phyloP scores from a whole-genome alignment of 1,140 invertebrate species.

The Coelopa frigida region DNA sequence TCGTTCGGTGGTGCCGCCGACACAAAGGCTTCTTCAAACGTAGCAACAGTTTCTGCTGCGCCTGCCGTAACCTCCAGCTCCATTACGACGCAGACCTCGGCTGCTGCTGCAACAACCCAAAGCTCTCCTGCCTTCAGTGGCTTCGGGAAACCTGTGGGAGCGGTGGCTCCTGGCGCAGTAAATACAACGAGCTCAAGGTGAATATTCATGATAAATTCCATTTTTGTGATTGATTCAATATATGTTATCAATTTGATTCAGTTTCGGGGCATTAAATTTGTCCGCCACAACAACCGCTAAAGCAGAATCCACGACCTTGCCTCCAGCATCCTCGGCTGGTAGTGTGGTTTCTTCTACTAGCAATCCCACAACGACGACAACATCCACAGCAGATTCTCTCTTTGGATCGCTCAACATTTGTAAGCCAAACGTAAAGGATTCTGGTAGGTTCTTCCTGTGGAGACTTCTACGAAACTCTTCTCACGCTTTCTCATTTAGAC shows the following conservation, averaged over 20 bases:
- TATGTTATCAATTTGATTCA: neutral
- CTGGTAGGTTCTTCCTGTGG: too few relatives aligned
- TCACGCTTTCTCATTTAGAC: neutral
- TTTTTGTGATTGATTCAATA: neutral
- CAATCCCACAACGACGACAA: neutral
- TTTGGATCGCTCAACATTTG: slow-evolving; percentile 15
- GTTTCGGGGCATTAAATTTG: neutral
- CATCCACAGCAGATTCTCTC: slow-evolving; percentile 7
- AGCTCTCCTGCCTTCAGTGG: neutral
- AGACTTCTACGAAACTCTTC: too few relatives aligned
- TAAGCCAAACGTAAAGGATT: slow-evolving; percentile 12
- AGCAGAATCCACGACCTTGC: too few relatives aligned
- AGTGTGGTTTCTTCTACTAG: too few relatives aligned
- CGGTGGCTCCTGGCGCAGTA: neutral
- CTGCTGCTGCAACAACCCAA: too few relatives aligned
- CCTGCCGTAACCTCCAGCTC: too few relatives aligned
- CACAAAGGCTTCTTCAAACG: too few relatives aligned
- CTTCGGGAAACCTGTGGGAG: neutral
- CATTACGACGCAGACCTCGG: too few relatives aligned
- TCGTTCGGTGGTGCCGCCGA: too few relatives aligned
- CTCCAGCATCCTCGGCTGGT: slow-evolving; percentile 5
- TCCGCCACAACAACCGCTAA: neutral
- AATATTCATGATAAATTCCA: too few relatives aligned
- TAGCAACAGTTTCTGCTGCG: too few relatives aligned
- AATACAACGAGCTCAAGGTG: too few relatives aligned